A percentile compares a stretch with the other conserved stretches of the same genome.
phyloP scores from a whole-genome alignment of 2,888 invertebrate species.

The Cantharis rufa region DNA sequence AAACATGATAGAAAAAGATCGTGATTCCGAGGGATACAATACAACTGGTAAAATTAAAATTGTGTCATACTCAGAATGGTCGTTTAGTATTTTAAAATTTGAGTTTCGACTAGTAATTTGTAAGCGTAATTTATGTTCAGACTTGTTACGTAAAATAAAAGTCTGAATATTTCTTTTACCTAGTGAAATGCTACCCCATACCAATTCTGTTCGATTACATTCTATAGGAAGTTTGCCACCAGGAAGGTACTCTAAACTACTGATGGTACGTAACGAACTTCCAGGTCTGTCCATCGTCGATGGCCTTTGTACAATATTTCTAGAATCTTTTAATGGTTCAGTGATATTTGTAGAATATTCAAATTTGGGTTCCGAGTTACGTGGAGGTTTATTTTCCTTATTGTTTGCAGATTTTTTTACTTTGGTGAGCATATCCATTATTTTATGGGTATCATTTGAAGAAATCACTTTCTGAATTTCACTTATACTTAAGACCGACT shows the following conservation, averaged over 20 bases:
- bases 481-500: slow-evolving; percentile 18
- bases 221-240: slow-evolving; percentile 59
- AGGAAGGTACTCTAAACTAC: slow-evolving; percentile 47
- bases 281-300: neutral
- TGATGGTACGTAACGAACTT: slow-evolving; percentile 41
- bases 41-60: slow-evolving; percentile 51
- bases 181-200: slow-evolving; percentile 64
- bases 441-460: slow-evolving; percentile 19
- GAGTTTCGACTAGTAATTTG: slow-evolving; percentile 58
- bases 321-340: slow-evolving; percentile 4
- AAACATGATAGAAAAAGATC: slow-evolving; percentile 60
- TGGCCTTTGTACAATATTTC: neutral
- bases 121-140: slow-evolving; percentile 61
- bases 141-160: slow-evolving; percentile 62
- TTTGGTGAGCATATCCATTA: slow-evolving; percentile 21
- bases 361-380: neutral
- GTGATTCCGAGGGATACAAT: slow-evolving; percentile 63
- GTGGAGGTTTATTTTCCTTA: neutral
- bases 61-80: slow-evolving; percentile 49
- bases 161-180: slow-evolving; percentile 60
- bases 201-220: slow-evolving; percentile 60
- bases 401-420: neutral
- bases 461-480: slow-evolving; percentile 24
- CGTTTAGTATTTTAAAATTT: slow-evolving; percentile 55
- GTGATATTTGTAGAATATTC: neutral